Conservation (phyloP, 2,113 vertebrate species). For the Oncorhynchus keta region DNA sequence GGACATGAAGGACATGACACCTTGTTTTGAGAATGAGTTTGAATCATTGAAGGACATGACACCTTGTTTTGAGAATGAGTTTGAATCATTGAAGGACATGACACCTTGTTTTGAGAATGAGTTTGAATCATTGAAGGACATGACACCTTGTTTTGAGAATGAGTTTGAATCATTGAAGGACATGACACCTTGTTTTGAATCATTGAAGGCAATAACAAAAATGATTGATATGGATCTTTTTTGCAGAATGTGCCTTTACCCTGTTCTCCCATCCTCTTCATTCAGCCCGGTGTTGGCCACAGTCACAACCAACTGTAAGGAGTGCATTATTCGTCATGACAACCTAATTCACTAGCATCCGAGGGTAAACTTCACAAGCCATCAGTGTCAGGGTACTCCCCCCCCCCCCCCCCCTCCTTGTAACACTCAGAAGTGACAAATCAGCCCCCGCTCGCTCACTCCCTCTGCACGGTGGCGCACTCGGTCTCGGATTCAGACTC, state of each 20-base stretch:
- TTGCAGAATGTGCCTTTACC: not conserved
- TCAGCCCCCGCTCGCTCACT: not conserved
- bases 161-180: too few relatives aligned
- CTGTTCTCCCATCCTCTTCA: not conserved
- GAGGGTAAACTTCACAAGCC: slow-evolving; percentile 57
- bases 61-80: too few relatives aligned
- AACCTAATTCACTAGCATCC: slow-evolving; percentile 54
- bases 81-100: not conserved
- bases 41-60: too few relatives aligned
- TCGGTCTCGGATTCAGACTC: not conserved
- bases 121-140: too few relatives aligned
- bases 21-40: too few relatives aligned
- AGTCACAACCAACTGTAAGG: slow-evolving; percentile 21
- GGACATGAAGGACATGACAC: too few relatives aligned
- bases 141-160: too few relatives aligned
- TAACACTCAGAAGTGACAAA: slow-evolving; percentile 52
- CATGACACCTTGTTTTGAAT: too few relatives aligned
- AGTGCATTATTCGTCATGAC: slow-evolving; percentile 41
- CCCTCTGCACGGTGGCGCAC: not conserved
- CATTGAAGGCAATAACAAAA: not conserved
- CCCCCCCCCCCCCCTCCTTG: slow-evolving; percentile 13
- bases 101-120: too few relatives aligned
- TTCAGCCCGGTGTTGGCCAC: slow-evolving; percentile 11
- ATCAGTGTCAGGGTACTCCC: slow-evolving; percentile 43
- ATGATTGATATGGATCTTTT: not conserved